Evolutionary conservation across 2,888 invertebrate genomes (phyloP), one percentile per base, ranked within the genome.

Genomic region (Eristalis tenax): DNA sequence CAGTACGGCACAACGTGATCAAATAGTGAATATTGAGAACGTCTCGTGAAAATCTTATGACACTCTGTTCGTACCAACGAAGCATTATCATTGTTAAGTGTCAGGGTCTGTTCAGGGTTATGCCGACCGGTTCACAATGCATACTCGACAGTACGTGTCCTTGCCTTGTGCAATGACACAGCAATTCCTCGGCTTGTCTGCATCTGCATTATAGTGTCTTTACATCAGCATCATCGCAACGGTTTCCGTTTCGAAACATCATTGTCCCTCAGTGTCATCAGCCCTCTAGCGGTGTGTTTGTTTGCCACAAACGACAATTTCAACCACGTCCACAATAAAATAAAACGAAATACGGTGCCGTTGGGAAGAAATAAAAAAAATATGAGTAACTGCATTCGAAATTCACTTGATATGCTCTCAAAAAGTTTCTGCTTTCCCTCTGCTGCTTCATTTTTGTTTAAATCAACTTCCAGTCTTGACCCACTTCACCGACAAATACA

Each of bases 401-500:
- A 79, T 79, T 83, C 69, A 83, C 76, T 76, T 75, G 70, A 43
- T 59, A 57, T 43, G 71, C 63, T 71, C n/a, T 32, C 50, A 59
- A 28, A 32, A 70, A 2, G 50, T 66, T 35, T 15, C 40, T 28
- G 35, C 50, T 38, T 73, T 69, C 63, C 50, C 35, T 26, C 10
- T 70, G 11, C 32, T 32, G 13, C 8, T 32, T 70, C 10, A 18
- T 22, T 43, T 26, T 23, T 69, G n/a, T 63, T 38, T 18, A 65
- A 13, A 2, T 11, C 13, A 65, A 11, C 50, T 57, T 28, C 59
- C 61, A 86, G 69, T 86, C 86, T 86, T 86, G 86, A 86, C 86
- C 86, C 75, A 83, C 83, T 86, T 86, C 74, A 73, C 64, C 64
- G 71, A 75, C 73, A 74, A 64, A 86, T 74, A 61, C 70, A 69